phyloP scores from a whole-genome alignment of 2,888 invertebrate genomes.

The Strigamia maritima region DNA sequence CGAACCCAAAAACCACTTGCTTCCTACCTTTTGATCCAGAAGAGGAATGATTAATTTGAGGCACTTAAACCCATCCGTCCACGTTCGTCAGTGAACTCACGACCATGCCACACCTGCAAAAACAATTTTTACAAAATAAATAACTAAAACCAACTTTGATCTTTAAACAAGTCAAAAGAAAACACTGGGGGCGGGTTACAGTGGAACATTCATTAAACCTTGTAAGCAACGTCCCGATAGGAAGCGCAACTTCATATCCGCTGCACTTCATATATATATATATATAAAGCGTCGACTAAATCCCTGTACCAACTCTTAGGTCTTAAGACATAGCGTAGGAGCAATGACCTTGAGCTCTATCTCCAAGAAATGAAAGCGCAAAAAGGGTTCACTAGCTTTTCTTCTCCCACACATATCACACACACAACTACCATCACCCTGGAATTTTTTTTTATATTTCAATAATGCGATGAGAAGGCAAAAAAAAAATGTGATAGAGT shows the following conservation, averaged over 20 bases:
- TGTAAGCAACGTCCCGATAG: neutral
- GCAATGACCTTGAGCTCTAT: conserved; percentile 30
- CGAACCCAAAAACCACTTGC: neutral
- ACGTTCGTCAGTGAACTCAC: conserved; percentile 18
- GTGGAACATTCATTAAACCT: conserved; percentile 21
- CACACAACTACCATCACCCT: conserved; percentile 21
- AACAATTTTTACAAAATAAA: neutral
- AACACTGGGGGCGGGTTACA: conserved; percentile 11
- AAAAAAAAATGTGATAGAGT: neutral
- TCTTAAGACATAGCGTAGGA: conserved; percentile 18
- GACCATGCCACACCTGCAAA: conserved; percentile 22
- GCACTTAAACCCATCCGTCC: conserved; percentile 30
- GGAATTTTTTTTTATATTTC: neutral
- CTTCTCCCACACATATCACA: conserved; percentile 24
- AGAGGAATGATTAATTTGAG: conserved; percentile 29
- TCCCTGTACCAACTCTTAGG: conserved; percentile 15
- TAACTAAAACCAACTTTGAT: neutral
- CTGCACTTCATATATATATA: conserved; percentile 33
- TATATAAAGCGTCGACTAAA: conserved; percentile 31
- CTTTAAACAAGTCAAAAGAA: conserved; percentile 26
- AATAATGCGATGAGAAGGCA: conserved; percentile 11
- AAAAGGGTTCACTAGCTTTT: conserved; percentile 24
- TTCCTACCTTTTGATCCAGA: conserved; percentile 13
- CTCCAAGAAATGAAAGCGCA: neutral
- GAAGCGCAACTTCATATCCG: conserved; percentile 31